Conservation (phyloP, 2,113 vertebrate species). For the Grus americana region DNA sequence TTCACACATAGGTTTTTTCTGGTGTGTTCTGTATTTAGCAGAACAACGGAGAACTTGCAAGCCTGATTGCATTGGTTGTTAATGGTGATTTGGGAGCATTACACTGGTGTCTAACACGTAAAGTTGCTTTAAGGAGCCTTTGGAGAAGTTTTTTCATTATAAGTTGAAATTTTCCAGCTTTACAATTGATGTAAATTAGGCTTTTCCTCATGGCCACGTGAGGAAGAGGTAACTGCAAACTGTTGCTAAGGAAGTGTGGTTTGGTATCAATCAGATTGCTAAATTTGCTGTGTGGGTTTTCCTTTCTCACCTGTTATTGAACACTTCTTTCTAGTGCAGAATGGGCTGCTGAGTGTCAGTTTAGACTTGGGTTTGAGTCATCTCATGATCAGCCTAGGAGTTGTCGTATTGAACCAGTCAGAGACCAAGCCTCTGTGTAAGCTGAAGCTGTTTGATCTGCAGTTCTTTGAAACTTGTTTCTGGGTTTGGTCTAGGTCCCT, state of each 20-base stretch:
- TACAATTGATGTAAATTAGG: rapidly evolving
- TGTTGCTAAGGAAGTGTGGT: background rate
- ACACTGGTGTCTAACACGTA: rapidly evolving
- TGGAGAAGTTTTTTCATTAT: background rate
- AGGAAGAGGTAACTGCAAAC: background rate
- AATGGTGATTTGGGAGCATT: background rate
- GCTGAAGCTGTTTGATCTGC: background rate
- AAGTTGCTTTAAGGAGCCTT: background rate
- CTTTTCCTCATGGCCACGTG: background rate
- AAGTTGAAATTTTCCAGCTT: background rate
- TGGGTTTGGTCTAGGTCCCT: background rate
- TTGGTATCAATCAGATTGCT: background rate
- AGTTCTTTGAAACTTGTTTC: background rate
- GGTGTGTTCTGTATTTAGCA: background rate
- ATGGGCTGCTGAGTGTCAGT: background rate
- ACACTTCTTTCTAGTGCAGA: background rate
- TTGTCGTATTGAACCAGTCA: background rate
- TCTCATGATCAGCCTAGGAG: too few relatives aligned
- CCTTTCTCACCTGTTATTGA: background rate
- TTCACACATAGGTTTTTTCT: background rate
- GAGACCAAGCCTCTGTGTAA: background rate
- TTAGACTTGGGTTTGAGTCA: background rate
- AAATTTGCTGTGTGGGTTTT: background rate
- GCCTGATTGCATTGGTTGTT: background rate
- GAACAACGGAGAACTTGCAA: background rate